Conservation (phyloP, 2,888 invertebrate species). For the Diachrysia chrysitis region DNA sequence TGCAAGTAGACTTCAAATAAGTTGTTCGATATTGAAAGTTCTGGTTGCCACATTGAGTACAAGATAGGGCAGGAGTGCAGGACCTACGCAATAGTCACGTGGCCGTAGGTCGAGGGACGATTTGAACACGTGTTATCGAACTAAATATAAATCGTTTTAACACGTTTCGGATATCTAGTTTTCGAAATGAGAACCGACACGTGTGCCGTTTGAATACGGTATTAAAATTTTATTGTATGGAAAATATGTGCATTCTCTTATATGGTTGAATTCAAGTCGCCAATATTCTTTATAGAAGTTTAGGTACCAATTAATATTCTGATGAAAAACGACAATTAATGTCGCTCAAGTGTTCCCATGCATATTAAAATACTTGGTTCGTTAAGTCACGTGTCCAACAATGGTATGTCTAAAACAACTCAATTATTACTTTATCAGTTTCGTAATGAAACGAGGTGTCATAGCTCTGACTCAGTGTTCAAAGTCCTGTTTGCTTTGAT, state of each 20-base stretch:
- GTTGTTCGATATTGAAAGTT: neutral
- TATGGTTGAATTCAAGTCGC: neutral
- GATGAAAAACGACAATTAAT: constrained; percentile 25
- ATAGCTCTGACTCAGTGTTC: constrained; percentile 64
- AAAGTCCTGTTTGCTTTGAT: constrained; percentile 64
- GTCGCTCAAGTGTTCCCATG: constrained; percentile 21
- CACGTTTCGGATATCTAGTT: constrained; percentile 21
- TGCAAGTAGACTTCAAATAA: neutral
- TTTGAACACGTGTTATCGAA: constrained; percentile 23
- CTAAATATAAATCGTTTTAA: constrained; percentile 38
- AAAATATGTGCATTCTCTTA: constrained; percentile 30
- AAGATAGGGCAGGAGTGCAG: constrained; percentile 19
- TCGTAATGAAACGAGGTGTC: constrained; percentile 53
- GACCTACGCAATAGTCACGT: constrained; percentile 33
- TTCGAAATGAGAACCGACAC: constrained; percentile 22
- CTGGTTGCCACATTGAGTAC: constrained; percentile 23
- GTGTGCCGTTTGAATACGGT: constrained; percentile 17
- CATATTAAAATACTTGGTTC: constrained; percentile 22
- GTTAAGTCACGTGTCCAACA: constrained; percentile 22
- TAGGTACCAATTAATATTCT: constrained; percentile 9
- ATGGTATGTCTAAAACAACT: constrained; percentile 24
- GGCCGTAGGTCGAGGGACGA: constrained; percentile 32
- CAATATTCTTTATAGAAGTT: constrained; percentile 9
- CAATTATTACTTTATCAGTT: constrained; percentile 58
- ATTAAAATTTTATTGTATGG: constrained; percentile 16